These are phyloP conservation scores for Lycaon pictus DNA, from an alignment of 2,113 vertebrate genomes.

Conservation along the genomic window DNA sequence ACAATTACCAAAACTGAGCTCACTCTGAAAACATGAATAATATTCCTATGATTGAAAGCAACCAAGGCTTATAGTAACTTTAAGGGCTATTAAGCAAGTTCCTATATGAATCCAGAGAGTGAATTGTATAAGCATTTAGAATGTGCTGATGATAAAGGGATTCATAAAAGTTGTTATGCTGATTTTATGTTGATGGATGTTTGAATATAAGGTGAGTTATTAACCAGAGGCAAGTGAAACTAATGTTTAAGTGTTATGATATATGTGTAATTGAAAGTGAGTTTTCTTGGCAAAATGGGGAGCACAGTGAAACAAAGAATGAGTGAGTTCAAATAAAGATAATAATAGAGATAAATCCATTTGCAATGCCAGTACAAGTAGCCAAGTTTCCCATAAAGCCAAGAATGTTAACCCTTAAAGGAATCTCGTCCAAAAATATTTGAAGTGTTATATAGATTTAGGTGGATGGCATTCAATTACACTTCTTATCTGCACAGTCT, in stretches of 20 bases:
- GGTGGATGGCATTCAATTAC: neutral
- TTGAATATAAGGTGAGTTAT: constrained; percentile 89
- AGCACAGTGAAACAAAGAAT: constrained; percentile 84
- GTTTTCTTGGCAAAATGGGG: constrained; percentile 86
- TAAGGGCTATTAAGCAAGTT: constrained; percentile 90
- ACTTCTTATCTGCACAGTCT: neutral
- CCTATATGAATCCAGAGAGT: constrained; percentile 86
- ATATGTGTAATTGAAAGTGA: constrained; percentile 88
- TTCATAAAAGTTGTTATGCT: constrained; percentile 91
- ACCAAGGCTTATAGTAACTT: constrained; percentile 87
- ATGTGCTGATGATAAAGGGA: constrained; percentile 89
- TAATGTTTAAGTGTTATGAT: constrained; percentile 89
- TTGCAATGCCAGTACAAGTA: constrained; percentile 40
- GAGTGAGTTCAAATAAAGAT: constrained; percentile 85
- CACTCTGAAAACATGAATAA: constrained; percentile 85
- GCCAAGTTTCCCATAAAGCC: constrained; percentile 53
- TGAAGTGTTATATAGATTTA: neutral
- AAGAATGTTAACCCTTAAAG: constrained; percentile 45
- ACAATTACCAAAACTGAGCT: constrained; percentile 84
- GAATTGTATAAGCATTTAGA: constrained; percentile 89
- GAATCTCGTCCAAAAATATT: constrained; percentile 10
- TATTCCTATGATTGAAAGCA: constrained; percentile 87
- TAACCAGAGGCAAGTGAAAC: constrained; percentile 89
- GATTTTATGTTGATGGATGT: constrained; percentile 91
- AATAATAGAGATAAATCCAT: constrained; percentile 82